Conservation (phyloP, 2,797 vertebrate species). For the Falco naumanni region DNA sequence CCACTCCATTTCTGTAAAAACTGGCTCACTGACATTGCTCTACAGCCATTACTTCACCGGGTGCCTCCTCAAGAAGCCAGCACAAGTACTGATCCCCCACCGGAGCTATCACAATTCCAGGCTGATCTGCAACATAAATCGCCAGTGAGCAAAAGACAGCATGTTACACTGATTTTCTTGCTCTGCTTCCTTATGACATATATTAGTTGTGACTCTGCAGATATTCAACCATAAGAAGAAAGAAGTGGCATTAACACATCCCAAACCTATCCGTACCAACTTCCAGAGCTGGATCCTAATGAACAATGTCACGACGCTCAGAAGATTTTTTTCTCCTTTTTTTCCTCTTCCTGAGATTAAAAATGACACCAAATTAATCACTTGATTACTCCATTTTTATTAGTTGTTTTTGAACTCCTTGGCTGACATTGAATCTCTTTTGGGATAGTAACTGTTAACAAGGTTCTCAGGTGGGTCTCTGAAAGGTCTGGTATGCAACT, state of each 20-base stretch:
- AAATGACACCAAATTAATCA: conserved; percentile 18
- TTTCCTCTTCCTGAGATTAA: neutral
- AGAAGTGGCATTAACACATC: neutral
- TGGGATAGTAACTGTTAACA: neutral
- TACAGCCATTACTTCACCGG: neutral
- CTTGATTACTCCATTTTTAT: neutral
- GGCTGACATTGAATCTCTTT: neutral
- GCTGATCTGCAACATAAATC: neutral
- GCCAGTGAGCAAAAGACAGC: neutral
- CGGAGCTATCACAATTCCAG: neutral
- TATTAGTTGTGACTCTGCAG: neutral
- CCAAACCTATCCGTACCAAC: neutral
- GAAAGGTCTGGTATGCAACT: neutral
- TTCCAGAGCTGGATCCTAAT: neutral
- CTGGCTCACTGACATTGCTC: neutral
- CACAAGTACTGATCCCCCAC: fast-evolving
- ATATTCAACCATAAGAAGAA: neutral
- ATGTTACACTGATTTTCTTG: neutral
- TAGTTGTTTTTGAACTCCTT: neutral
- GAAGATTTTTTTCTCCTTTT: neutral
- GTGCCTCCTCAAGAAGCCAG: neutral
- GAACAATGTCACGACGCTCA: neutral
- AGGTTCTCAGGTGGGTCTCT: conserved; percentile 11
- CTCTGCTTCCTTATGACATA: neutral
- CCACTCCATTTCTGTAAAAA: neutral